Conservation (phyloP, 2,113 vertebrate species). For the Microcebus murinus region DNA sequence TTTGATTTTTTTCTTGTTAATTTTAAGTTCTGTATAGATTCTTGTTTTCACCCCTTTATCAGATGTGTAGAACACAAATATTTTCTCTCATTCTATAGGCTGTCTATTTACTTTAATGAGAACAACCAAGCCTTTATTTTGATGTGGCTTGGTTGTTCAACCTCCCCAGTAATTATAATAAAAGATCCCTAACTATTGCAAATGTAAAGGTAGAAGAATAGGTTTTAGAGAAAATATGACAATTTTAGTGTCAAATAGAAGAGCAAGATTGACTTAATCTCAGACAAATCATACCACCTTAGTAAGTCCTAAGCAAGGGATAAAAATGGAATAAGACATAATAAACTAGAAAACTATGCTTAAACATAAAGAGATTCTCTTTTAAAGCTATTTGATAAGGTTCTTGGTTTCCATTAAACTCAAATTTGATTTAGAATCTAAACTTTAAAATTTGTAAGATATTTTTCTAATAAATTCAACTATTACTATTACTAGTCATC, state of each 20-base stretch:
- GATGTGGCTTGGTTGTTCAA: neutral
- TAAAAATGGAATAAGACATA: neutral
- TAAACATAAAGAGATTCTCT: conserved; percentile 31
- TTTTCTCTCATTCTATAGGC: too few species aligned
- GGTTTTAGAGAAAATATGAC: conserved; percentile 6
- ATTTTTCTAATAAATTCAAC: conserved; percentile 43
- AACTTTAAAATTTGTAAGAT: neutral
- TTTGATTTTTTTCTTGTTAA: too few species aligned
- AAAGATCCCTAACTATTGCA: neutral
- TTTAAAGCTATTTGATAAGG: conserved; percentile 17
- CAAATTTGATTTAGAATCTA: conserved; percentile 55
- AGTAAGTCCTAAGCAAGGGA: neutral
- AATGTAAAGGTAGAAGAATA: neutral
- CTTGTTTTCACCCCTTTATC: too few species aligned
- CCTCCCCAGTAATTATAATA: neutral
- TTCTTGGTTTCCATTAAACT: conserved; percentile 35
- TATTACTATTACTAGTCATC: conserved; percentile 21
- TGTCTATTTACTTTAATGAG: too few species aligned
- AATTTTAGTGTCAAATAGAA: conserved; percentile 10
- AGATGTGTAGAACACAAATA: too few species aligned
- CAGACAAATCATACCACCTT: conserved; percentile 3
- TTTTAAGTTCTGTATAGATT: too few species aligned
- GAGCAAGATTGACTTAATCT: neutral
- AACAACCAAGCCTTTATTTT: neutral
- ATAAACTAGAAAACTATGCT: neutral